These are phyloP conservation scores for Strongylocentrotus purpuratus DNA, from an alignment of 35 echinoderm and acorn worm genomes.

Conservation along the genomic window DNA sequence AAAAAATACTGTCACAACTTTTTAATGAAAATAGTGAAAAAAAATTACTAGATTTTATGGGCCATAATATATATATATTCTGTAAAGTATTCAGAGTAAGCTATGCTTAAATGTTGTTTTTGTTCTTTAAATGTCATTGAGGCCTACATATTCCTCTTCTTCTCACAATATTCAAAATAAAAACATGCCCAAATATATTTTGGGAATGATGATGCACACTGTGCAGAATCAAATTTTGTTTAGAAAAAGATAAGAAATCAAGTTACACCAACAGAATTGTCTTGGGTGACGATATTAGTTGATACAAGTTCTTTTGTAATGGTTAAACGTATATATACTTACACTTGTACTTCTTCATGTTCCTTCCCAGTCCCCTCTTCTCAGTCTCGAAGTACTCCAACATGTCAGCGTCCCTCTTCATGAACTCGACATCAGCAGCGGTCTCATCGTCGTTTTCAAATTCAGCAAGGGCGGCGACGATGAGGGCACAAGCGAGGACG, in stretches of 20 bases:
- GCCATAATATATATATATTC: too few species aligned
- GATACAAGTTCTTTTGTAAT: neutral
- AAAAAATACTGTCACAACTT: too few species aligned
- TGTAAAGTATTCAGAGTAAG: too few species aligned
- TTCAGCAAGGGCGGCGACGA: constrained; percentile 42
- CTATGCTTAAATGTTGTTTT: too few species aligned
- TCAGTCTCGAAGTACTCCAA: neutral
- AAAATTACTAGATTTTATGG: too few species aligned
- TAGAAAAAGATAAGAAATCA: neutral
- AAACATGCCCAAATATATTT: neutral
- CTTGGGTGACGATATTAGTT: neutral
- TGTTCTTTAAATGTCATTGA: too few species aligned
- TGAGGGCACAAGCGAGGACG: constrained; percentile 29
- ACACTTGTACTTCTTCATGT: constrained; percentile 41
- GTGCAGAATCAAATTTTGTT: neutral
- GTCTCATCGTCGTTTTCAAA: neutral
- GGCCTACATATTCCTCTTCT: neutral
- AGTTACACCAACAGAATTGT: neutral
- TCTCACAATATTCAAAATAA: neutral
- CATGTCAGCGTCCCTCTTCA: constrained; percentile 20
- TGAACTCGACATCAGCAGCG: neutral
- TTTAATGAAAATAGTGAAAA: too few species aligned
- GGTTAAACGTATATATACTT: neutral
- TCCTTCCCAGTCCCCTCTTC: constrained; percentile 46
- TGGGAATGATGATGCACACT: neutral